Evolutionary conservation across 1,140 invertebrate genomes (phyloP).

Genomic region (Hylyphantes graminicola): DNA sequence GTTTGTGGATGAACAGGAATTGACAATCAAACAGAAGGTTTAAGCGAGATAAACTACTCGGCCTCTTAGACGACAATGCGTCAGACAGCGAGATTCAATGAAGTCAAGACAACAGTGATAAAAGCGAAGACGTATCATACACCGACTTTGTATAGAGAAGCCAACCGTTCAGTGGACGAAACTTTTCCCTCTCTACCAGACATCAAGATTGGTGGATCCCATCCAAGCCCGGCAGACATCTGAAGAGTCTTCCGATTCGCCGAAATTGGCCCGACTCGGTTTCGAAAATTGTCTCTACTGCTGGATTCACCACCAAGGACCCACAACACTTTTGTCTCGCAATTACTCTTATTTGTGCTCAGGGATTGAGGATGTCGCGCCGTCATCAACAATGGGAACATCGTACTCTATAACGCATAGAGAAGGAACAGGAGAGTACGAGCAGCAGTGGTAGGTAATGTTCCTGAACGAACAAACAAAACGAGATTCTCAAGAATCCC

Average conservation of each 20-base stretch:
- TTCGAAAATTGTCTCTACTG: slow-evolving; percentile 40
- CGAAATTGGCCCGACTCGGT: slow-evolving; percentile 15
- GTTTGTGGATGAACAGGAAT: slow-evolving; percentile 41
- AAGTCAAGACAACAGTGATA: slow-evolving; percentile 45
- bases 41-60: slow-evolving; percentile 41
- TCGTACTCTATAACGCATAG: slow-evolving; percentile 4
- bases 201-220: slow-evolving; percentile 10
- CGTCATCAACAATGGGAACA: slow-evolving; percentile 24
- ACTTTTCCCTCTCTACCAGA: slow-evolving; percentile 35
- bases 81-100: slow-evolving; percentile 37
- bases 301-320: slow-evolving; percentile 40
- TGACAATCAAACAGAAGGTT: slow-evolving; percentile 38
- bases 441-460: background rate
- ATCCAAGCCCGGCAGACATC: slow-evolving; percentile 11
- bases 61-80: slow-evolving; percentile 8
- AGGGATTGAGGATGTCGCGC: slow-evolving; percentile 42
- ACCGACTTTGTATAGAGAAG: slow-evolving; percentile 18
- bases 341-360: slow-evolving; percentile 20
- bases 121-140: slow-evolving; percentile 50
- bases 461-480: background rate
- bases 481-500: slow-evolving; percentile 43
- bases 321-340: slow-evolving; percentile 40
- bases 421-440: slow-evolving; percentile 5
- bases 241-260: slow-evolving; percentile 47
- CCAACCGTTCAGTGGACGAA: slow-evolving; percentile 18